Conservation (phyloP, 2,797 vertebrate species). For the Clarias platycephalus region DNA sequence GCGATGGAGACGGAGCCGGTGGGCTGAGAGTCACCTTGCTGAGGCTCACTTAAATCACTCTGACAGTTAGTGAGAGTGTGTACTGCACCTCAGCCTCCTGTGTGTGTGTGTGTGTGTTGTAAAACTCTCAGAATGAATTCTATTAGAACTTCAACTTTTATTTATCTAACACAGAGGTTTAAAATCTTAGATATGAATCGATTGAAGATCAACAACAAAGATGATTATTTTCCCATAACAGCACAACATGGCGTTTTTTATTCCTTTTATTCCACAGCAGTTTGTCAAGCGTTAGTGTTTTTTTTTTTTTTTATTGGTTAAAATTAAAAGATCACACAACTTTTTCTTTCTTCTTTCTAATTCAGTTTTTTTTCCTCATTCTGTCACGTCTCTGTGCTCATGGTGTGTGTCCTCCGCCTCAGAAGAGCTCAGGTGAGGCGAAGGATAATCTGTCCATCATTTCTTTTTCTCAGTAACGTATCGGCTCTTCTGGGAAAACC, state of each 20-base stretch:
- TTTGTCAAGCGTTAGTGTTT: background rate
- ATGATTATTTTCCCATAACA: background rate
- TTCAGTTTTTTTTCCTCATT: background rate
- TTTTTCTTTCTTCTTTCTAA: background rate
- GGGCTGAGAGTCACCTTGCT: constrained; percentile 11
- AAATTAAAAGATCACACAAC: background rate
- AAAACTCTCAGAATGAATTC: background rate
- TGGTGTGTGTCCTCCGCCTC: background rate
- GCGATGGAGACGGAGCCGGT: background rate
- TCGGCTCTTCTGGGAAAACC: background rate
- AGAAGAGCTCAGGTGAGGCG: background rate
- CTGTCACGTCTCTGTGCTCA: background rate
- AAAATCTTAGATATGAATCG: background rate
- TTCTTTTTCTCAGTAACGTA: background rate
- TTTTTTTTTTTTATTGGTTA: background rate
- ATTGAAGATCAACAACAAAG: background rate
- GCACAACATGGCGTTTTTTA: background rate
- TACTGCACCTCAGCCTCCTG: background rate
- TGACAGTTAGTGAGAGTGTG: background rate
- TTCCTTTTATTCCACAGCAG: background rate
- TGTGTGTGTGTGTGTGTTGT: constrained; percentile 14
- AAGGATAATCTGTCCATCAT: background rate
- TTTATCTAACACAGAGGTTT: background rate
- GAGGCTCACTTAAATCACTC: constrained; percentile 15
- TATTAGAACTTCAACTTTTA: background rate